A percentile compares a stretch with the other conserved stretches of the same genome.
Evolutionary conservation across 2,113 vertebrate species (phyloP).

Genomic region (Scomber colias): DNA sequence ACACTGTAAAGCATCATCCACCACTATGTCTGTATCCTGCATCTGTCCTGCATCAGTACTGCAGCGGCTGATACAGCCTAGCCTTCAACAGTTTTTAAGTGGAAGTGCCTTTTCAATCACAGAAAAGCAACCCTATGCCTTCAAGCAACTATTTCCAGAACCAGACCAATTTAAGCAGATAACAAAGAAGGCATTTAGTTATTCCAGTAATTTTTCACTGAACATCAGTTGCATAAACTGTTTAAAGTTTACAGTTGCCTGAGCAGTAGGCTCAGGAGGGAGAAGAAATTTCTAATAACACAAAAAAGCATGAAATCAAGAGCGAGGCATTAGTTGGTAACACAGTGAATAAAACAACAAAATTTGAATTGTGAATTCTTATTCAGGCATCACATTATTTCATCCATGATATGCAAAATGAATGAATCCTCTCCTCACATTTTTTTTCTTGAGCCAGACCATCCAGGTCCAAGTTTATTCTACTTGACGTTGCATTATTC

Average conservation of each 20-base stretch:
- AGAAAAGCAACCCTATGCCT: constrained; percentile 17
- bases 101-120: background rate
- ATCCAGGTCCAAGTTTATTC: constrained; percentile 58
- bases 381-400: constrained; percentile 27
- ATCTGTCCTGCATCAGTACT: constrained; percentile 34
- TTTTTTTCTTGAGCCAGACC: constrained; percentile 32
- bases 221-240: constrained; percentile 24
- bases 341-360: constrained; percentile 31
- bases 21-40: constrained; percentile 27
- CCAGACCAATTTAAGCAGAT: constrained; percentile 10
- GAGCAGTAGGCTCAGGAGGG: constrained; percentile 21
- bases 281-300: constrained; percentile 31
- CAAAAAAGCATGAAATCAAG: constrained; percentile 33
- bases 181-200: constrained; percentile 21
- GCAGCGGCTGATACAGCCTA: constrained; percentile 2
- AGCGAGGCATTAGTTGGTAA: constrained; percentile 34
- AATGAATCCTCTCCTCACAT: constrained; percentile 32
- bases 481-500: constrained; percentile 60
- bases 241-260: constrained; percentile 33
- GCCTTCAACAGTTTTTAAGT: background rate
- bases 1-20: constrained; percentile 46
- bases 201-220: constrained; percentile 23
- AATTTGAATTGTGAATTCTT: constrained; percentile 36
- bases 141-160: constrained; percentile 28
- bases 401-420: constrained; percentile 29